These are phyloP conservation scores for Pollenia labialis DNA, from an alignment of 2,888 invertebrate genomes.

Conservation along the genomic window DNA sequence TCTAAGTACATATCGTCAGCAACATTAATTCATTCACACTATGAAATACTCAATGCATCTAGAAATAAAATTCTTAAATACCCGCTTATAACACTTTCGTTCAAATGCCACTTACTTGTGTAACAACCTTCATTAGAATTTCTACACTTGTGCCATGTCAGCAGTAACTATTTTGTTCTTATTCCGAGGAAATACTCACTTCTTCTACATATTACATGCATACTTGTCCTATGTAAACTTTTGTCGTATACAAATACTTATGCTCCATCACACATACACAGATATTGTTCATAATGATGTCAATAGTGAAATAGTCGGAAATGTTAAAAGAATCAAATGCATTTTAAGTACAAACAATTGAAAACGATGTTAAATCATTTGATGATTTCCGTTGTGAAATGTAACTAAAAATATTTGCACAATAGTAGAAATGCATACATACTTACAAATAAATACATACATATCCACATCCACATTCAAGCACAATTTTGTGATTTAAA, in stretches of 20 bases:
- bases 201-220: background rate
- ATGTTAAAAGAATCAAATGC: conserved; percentile 61
- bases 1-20: background rate
- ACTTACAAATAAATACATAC: background rate
- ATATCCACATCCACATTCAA: background rate
- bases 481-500: no score
- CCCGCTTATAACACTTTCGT: conserved; percentile 56
- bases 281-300: conserved; percentile 10
- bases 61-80: conserved; percentile 26
- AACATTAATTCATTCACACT: background rate
- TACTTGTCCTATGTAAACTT: background rate
- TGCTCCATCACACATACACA: conserved; percentile 4
- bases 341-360: conserved; percentile 61
- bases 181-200: background rate
- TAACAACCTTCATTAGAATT: conserved; percentile 66
- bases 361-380: conserved; percentile 67
- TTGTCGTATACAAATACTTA: conserved; percentile 14
- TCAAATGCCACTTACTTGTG: conserved; percentile 43
- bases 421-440: background rate
- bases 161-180: conserved; percentile 24
- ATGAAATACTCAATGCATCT: background rate
- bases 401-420: conserved; percentile 23
- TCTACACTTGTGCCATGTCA: conserved; percentile 53
- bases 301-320: conserved; percentile 42
- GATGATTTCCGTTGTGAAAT: conserved; percentile 63